Evolutionary conservation across 1,140 invertebrate species (phyloP).

Genomic region (Eulimnadia texana): DNA sequence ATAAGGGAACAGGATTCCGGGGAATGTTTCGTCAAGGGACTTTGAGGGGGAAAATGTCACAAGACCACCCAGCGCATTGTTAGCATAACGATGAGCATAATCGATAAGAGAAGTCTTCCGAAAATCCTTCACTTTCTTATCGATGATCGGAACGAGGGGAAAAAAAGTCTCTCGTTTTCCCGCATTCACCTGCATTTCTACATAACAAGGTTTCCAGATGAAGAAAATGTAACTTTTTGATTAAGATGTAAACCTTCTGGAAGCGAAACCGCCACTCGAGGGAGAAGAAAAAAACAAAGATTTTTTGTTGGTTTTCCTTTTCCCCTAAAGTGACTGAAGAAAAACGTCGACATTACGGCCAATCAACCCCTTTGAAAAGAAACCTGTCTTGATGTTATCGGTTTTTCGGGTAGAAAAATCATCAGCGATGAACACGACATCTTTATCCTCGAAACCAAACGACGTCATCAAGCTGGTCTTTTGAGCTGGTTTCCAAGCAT

Average conservation of each 20-base stretch:
- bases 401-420: neutral
- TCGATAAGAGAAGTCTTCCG: neutral
- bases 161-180: too few relatives aligned
- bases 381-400: neutral
- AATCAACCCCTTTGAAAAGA: too few relatives aligned
- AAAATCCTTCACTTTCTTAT: neutral
- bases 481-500: too few relatives aligned
- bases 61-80: neutral
- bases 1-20: neutral
- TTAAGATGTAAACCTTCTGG: too few relatives aligned
- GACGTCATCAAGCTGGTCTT: neutral
- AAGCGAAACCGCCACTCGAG: too few relatives aligned
- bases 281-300: too few relatives aligned
- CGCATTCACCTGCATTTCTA: too few relatives aligned
- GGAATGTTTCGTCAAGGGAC: neutral
- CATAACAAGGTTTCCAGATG: too few relatives aligned
- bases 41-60: neutral
- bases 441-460: neutral
- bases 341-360: too few relatives aligned
- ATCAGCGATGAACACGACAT: neutral
- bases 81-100: neutral
- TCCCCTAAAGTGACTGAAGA: neutral
- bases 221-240: too few relatives aligned
- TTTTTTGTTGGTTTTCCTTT: too few relatives aligned
- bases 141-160: neutral